Evolutionary conservation across 1,140 invertebrate genomes (phyloP).

Genomic region (Heliconius congener): DNA sequence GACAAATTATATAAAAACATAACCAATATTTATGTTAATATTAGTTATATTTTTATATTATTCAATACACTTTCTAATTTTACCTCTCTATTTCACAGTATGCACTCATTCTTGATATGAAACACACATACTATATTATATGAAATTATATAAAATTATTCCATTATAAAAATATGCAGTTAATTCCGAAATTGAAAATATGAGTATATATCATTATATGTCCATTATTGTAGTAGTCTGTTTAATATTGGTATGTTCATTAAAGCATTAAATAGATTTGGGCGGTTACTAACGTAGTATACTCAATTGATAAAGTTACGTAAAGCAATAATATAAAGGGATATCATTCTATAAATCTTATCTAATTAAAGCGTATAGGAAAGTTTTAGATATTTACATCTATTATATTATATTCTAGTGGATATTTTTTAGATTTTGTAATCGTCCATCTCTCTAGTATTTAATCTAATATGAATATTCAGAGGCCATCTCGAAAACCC

Average conservation of each 20-base stretch:
- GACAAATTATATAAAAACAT: too few relatives aligned
- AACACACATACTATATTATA: background rate
- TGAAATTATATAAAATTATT: slow-evolving; percentile 9
- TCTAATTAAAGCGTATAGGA: background rate
- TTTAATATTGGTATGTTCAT: slow-evolving; percentile 12
- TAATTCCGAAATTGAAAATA: slow-evolving; percentile 19
- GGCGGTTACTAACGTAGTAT: background rate
- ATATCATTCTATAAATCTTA: background rate
- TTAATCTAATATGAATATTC: slow-evolving; percentile 8
- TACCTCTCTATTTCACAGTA: background rate
- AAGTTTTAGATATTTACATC: background rate
- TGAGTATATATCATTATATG: background rate
- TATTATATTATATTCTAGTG: background rate
- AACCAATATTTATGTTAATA: too few relatives aligned
- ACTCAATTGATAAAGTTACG: background rate
- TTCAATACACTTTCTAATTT: too few relatives aligned
- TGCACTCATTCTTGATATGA: background rate
- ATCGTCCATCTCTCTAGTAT: background rate
- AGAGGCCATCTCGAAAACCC: slow-evolving; percentile 31
- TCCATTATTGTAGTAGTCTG: background rate
- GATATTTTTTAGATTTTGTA: background rate
- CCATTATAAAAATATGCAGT: slow-evolving; percentile 12
- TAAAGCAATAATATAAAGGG: background rate
- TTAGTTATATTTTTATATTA: too few relatives aligned
- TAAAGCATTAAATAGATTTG: background rate